These are phyloP conservation scores for Antheraea assamensis DNA, from an alignment of 2,888 invertebrate species.

Conservation along the genomic window DNA sequence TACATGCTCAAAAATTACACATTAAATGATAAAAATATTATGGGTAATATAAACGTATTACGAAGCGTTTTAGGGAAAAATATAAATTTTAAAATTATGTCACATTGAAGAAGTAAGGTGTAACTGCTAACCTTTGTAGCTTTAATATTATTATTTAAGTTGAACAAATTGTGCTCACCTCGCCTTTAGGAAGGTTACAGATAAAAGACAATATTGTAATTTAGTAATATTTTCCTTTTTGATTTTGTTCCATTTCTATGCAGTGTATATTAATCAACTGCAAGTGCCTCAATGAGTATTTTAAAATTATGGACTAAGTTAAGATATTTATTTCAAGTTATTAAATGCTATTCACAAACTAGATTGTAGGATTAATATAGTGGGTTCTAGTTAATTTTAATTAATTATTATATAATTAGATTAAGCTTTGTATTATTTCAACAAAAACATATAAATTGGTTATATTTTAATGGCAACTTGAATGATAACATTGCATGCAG, in stretches of 20 bases:
- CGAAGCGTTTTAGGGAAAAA: not conserved
- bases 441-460: not conserved
- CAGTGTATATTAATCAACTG: slow-evolving; percentile 1
- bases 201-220: slow-evolving; percentile 17
- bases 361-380: slow-evolving; percentile 1
- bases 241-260: not conserved
- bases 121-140: slow-evolving; percentile 14
- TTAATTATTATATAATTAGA: not conserved
- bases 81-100: not conserved
- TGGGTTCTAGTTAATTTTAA: slow-evolving; percentile 13
- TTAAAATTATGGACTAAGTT: slow-evolving; percentile 14
- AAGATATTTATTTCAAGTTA: slow-evolving; percentile 19
- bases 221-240: slow-evolving; percentile 8
- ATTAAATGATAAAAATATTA: not conserved
- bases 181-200: slow-evolving; percentile 14
- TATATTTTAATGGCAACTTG: slow-evolving; percentile 11
- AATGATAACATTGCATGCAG: slow-evolving; percentile 10
- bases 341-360: slow-evolving; percentile 16
- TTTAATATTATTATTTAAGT: slow-evolving; percentile 19
- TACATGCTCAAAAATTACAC: slow-evolving; percentile 3
- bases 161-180: slow-evolving; percentile 20
- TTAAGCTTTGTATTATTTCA: not conserved
- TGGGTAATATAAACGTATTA: not conserved
- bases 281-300: not conserved
- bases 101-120: not conserved